Evolutionary conservation across 2,888 invertebrate genomes (phyloP).

Genomic region (Seira musarum): DNA sequence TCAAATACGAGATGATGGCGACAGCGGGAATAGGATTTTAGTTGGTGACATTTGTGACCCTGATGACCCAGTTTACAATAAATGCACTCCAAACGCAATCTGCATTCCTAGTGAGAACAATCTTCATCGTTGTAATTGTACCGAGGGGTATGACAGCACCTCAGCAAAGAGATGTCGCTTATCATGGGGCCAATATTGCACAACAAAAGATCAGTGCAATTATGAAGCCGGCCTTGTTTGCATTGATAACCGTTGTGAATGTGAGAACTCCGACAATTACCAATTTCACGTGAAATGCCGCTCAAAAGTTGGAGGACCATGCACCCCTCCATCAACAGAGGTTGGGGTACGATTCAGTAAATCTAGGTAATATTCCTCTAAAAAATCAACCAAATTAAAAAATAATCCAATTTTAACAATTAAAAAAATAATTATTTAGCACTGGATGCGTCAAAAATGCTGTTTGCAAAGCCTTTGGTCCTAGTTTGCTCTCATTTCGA

Average conservation of each 20-base stretch:
- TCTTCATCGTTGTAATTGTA: constrained; percentile 53
- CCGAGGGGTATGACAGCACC: constrained; percentile 39
- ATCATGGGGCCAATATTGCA: constrained; percentile 54
- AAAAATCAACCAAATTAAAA: too few relatives aligned
- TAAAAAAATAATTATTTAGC: too few relatives aligned
- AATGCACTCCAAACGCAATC: constrained; percentile 45
- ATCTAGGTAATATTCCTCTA: too few relatives aligned
- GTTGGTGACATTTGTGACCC: constrained; percentile 61
- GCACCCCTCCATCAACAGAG: constrained; percentile 42
- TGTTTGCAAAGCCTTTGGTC: constrained; percentile 47
- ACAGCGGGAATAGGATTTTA: constrained; percentile 36
- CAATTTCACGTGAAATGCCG: constrained; percentile 45
- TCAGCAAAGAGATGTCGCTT: constrained; percentile 49
- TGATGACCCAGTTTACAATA: constrained; percentile 50
- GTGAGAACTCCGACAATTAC: constrained; percentile 57
- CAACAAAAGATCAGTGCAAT: constrained; percentile 50
- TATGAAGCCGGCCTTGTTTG: constrained; percentile 47
- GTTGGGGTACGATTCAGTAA: constrained; percentile 47
- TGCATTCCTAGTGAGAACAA: constrained; percentile 49
- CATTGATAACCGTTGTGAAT: constrained; percentile 58
- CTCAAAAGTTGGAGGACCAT: constrained; percentile 55
- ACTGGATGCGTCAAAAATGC: constrained; percentile 54
- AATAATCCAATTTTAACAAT: too few relatives aligned
- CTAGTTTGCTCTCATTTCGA: constrained; percentile 43
- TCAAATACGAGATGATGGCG: neutral